Evolutionary conservation across 2,888 invertebrate species (phyloP).

Genomic region (Rhagonycha fulva): DNA sequence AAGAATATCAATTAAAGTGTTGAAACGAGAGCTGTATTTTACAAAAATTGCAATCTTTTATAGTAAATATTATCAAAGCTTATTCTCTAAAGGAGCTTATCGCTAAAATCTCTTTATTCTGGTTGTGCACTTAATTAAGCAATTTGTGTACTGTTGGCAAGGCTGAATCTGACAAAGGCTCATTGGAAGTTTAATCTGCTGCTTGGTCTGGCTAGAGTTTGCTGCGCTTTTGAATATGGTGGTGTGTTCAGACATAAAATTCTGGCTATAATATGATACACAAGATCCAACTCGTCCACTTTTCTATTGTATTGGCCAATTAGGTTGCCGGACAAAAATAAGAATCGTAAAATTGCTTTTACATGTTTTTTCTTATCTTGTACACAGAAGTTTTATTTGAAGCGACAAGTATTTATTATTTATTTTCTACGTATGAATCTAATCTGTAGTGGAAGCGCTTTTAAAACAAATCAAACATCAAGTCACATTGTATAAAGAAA

Average conservation of each 20-base stretch:
- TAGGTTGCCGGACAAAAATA: not conserved
- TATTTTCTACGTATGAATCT: not conserved
- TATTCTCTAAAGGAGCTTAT: slow-evolving; percentile 35
- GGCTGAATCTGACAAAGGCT: slow-evolving; percentile 32
- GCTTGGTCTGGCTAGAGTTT: slow-evolving; percentile 20
- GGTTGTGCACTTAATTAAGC: slow-evolving; percentile 44
- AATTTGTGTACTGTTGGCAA: slow-evolving; percentile 40
- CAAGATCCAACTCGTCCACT: not conserved
- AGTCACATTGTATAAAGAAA: slow-evolving; percentile 8
- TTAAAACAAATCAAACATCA: slow-evolving; percentile 17
- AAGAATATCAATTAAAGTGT: slow-evolving; percentile 15
- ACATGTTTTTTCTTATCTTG: not conserved
- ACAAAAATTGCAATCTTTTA: slow-evolving; percentile 24
- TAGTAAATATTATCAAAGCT: slow-evolving; percentile 34
- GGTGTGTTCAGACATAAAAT: not conserved
- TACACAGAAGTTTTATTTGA: slow-evolving; percentile 13
- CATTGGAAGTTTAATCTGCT: slow-evolving; percentile 31
- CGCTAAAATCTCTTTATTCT: slow-evolving; percentile 39
- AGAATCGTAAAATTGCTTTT: not conserved
- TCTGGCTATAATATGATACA: not conserved
- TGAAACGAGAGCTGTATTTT: slow-evolving; percentile 23
- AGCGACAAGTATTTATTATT: slow-evolving; percentile 2
- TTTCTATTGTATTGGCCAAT: not conserved
- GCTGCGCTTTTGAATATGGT: slow-evolving; percentile 24
- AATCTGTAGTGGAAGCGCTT: slow-evolving; percentile 7